Percentiles rank a stretch among this genome's conserved stretches.
Conservation (phyloP, 2,888 invertebrate species). For the Adela reaumurella region DNA sequence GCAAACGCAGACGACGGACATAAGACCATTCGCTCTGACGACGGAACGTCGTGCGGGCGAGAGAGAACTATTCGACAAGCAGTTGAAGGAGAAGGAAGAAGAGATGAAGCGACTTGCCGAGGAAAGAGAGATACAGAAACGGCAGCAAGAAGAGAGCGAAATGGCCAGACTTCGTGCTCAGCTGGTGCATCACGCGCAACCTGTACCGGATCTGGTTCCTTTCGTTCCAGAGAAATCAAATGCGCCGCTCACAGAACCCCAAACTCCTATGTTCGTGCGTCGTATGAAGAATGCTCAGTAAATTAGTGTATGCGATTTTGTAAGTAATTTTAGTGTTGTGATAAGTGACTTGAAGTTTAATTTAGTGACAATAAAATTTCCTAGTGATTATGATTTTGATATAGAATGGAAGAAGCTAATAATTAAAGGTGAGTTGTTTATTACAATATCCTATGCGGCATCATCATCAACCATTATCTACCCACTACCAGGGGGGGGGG, state of each 20-base stretch:
- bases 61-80: constrained; percentile 57
- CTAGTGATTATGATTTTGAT: too few relatives aligned
- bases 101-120: constrained; percentile 38
- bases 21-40: constrained; percentile 57
- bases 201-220: constrained; percentile 49
- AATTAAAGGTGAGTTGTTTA: too few relatives aligned
- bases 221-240: constrained; percentile 48
- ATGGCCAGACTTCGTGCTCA: constrained; percentile 50
- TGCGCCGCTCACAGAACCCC: constrained; percentile 58
- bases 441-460: too few relatives aligned
- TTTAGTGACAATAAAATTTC: too few relatives aligned
- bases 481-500: too few relatives aligned
- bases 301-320: too few relatives aligned
- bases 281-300: constrained; percentile 18
- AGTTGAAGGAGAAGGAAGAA: constrained; percentile 50
- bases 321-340: too few relatives aligned
- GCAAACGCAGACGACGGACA: constrained; percentile 34
- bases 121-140: constrained; percentile 30
- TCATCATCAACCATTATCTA: too few relatives aligned
- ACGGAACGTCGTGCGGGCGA: constrained; percentile 63
- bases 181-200: constrained; percentile 60
- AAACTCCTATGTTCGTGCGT: constrained; percentile 57
- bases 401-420: too few relatives aligned
- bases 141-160: constrained; percentile 47
- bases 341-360: too few relatives aligned